Base-by-base conservation (phyloP, 2,888 invertebrate species). In the Pseudococcus viburni region DNA sequence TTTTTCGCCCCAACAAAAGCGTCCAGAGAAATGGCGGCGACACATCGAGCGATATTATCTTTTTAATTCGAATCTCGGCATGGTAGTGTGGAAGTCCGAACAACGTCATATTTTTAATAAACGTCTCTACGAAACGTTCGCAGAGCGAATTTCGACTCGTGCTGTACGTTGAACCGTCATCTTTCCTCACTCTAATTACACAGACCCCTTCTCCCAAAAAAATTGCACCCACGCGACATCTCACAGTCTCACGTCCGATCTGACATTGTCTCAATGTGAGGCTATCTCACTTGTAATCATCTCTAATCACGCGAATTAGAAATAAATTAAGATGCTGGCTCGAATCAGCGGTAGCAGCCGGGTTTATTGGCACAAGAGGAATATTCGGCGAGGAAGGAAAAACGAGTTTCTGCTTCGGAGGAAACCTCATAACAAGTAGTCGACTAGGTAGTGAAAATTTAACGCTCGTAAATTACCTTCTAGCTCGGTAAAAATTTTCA, bases 1-100 rank as follows among this genome's bases (percentile, higher is more conserved):
- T 64, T 64, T 64, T 64, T 64, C 64, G 64, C 64, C 22, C 22
- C 73, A 73, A 73, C 73, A 73, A 73, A 73, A 73, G 73, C 26
- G 26, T 4, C 33, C 4, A 15, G 51, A 42, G 42, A 42, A 5
- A 51, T 15, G 51, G 51, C 59, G 51, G 51, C 59, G 64, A 64
- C 9, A 73, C 73, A 33, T 73, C 33, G 26, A 7, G 26, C 22
- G 68, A 68, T 68, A 68, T 68, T 26, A 68, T 73, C 15, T 33
- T 73, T 73, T 73, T 73, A 73, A 73, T 73, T 73, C 33, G 33
- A 33, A 33, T 33, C 33, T 33, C 26, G 17, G 0, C 26, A 26
- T 19, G n/a, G 59, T 42, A 42, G 19, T 11, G 64, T 22, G 9
- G 19, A 64, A 64, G n/a, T 55, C 19, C 22, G 19, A 59, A 22